Base-by-base conservation (phyloP, 1,140 invertebrate genomes). In the Trichogramma pretiosum region DNA sequence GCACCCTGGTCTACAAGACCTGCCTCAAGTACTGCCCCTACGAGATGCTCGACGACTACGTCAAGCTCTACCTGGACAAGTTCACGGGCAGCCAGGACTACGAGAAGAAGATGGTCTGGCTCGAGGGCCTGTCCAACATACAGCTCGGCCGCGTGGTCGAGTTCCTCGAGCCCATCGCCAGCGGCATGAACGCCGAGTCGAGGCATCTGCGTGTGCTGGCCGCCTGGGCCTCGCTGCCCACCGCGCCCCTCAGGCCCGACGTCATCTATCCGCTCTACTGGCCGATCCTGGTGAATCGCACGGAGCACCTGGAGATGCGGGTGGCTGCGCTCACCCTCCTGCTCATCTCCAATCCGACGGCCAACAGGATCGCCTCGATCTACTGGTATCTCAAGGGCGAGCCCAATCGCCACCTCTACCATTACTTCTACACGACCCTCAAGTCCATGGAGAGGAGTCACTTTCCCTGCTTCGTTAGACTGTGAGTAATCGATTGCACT, bases 401-500 rank as follows among this genome's bases (percentile, higher is more conserved):
- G 52, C 72, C 72, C 1, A 74, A 74, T 58, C 68, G 71, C 16
- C 82, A 84, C 56, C 64, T 86, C 36, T 81, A 81, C 48, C 77
- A 83, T 57, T 85, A 79, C 58, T 86, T 81, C 71, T 81, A 82
- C 49, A 81, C 82, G 0, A 84, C 81, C 5, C 65, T 86, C 16
- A 82, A 81, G 41, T 84, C 80, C 35, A 65, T 84, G 53, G 76
- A 81, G 41, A 72, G 73, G 17, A 82, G 79, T 0, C 80, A 77
- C 1, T 78, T 75, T 58, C 79, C 79, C 2, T 82, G 80, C 57
- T 80, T 78, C 53, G 64, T 67, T 38, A 65, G 75, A 45, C 62
- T 81, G 80, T 80, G 68, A 73, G 73, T 65, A 54, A 32, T n/a
- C n/a, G n/a, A n/a, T n/a, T n/a, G n/a, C n/a, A n/a, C n/a, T n/a